A percentile compares a stretch with the other conserved stretches of the same genome.
phyloP scores from a whole-genome alignment of 2,888 invertebrate genomes.

The Odontocolon sp. region DNA sequence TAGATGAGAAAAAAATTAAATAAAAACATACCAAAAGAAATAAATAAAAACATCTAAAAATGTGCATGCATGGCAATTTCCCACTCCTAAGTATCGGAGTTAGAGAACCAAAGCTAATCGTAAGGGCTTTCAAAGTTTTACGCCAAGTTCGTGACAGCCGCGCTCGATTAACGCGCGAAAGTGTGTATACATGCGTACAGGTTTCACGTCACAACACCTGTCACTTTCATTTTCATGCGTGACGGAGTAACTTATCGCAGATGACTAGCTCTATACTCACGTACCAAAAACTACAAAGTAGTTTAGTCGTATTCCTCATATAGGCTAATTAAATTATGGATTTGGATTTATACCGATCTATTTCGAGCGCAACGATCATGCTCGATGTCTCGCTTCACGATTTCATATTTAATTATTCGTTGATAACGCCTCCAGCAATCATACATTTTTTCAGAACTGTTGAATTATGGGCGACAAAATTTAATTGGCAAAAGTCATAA shows the following conservation, averaged over 20 bases:
- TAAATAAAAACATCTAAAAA: no score
- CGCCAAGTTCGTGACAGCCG: not conserved
- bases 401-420: no score
- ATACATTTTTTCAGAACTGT: no score
- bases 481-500: no score
- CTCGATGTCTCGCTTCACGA: no score
- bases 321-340: not conserved
- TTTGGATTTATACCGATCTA: no score
- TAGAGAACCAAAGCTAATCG: not conserved
- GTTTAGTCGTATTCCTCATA: not conserved
- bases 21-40: no score
- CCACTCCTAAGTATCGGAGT: no score
- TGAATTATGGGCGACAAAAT: no score
- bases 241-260: constrained; percentile 18
- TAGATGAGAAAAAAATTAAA: not conserved
- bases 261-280: constrained; percentile 8
- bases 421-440: no score
- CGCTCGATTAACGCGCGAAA: not conserved
- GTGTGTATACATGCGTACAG: not conserved
- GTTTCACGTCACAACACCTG: constrained; percentile 27
- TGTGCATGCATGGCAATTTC: no score
- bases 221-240: constrained; percentile 24
- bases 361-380: no score
- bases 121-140: not conserved
- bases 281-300: not conserved